Conservation (phyloP, 2,797 vertebrate species). For the Heliangelus exortis region DNA sequence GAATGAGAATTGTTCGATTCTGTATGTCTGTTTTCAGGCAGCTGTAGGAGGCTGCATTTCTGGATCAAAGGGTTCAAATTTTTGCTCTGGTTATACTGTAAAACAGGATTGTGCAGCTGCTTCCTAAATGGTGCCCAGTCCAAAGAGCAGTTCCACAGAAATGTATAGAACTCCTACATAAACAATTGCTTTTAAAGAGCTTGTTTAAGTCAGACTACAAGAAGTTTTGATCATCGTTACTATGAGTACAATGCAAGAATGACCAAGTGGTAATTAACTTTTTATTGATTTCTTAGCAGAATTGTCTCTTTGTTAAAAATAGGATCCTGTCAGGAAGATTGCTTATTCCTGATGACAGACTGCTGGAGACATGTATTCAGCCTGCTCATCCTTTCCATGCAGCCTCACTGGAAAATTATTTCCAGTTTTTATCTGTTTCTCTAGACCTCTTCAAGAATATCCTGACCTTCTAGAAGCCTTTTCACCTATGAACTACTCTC, state of each 20-base stretch:
- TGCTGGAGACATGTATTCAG: background rate
- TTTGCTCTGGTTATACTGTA: background rate
- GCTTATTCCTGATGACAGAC: background rate
- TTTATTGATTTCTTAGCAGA: background rate
- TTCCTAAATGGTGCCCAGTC: background rate
- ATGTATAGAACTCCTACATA: background rate
- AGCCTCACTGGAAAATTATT: background rate
- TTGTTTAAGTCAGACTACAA: background rate
- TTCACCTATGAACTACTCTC: background rate
- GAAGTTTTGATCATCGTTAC: background rate
- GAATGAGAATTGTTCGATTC: background rate
- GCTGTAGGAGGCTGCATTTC: background rate
- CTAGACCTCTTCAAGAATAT: background rate
- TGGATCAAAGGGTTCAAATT: background rate
- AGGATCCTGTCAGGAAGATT: background rate
- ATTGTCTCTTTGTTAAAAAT: background rate
- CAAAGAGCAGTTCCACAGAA: background rate
- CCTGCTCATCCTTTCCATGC: background rate
- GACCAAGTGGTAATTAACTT: background rate
- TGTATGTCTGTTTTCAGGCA: background rate
- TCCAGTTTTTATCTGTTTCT: background rate
- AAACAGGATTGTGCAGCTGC: background rate
- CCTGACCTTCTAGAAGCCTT: constrained; percentile 1
- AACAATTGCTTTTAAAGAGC: background rate
- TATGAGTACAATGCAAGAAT: background rate